Conservation (phyloP, 2,888 invertebrate species). For the Heliconius aoede region DNA sequence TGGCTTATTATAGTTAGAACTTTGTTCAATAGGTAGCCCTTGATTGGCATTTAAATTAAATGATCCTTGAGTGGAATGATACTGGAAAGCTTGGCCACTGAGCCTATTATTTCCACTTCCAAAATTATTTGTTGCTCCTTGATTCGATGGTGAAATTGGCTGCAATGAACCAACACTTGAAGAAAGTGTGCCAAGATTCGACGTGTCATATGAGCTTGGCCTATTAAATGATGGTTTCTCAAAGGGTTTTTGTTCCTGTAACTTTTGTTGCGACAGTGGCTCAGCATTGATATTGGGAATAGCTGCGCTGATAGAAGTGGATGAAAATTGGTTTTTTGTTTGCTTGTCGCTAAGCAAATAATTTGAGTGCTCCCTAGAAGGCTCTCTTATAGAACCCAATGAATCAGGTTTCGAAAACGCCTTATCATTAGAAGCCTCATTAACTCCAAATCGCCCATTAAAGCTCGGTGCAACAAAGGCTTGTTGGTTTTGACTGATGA, state of each 20-base stretch:
- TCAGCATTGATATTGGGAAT: background rate
- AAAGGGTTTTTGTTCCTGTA: conserved; percentile 33
- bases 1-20: conserved; percentile 1
- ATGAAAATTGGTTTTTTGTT: conserved; percentile 37
- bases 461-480: conserved; percentile 53
- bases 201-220: conserved; percentile 38
- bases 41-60: background rate
- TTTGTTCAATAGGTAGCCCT: background rate
- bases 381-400: conserved; percentile 55
- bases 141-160: background rate
- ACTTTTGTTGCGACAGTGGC: conserved; percentile 43
- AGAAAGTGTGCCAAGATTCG: conserved; percentile 16
- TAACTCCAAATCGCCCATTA: conserved; percentile 44
- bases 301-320: background rate
- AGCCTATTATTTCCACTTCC: background rate
- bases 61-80: conserved; percentile 1
- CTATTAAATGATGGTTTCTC: conserved; percentile 17
- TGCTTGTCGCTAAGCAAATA: conserved; percentile 7
- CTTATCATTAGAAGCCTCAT: conserved; percentile 25
- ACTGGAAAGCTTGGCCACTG: background rate
- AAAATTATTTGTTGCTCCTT: conserved; percentile 8
- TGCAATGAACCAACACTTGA: background rate
- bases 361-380: conserved; percentile 47
- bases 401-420: conserved; percentile 25
- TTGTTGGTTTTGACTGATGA: conserved; percentile 63